These are phyloP conservation scores for Drosophila truncata DNA, from an alignment of 1,140 invertebrate species.

Conservation along the genomic window DNA sequence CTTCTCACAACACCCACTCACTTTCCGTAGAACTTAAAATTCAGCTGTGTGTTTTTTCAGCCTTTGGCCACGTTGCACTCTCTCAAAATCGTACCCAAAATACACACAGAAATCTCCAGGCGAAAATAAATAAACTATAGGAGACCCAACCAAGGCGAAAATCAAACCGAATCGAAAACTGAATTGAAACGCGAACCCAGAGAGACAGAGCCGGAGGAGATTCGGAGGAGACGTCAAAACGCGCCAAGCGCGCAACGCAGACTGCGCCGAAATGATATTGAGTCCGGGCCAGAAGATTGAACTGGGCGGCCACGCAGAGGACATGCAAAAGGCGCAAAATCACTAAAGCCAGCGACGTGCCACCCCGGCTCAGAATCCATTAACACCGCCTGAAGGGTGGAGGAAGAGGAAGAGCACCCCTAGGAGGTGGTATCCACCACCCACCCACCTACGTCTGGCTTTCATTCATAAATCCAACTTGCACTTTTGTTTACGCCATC, in stretches of 20 bases:
- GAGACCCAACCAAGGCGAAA: constrained; percentile 26
- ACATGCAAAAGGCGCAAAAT: constrained; percentile 81
- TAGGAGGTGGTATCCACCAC: background rate
- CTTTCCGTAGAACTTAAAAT: background rate
- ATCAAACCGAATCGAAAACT: constrained; percentile 26
- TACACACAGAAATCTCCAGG: constrained; percentile 16
- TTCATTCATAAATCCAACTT: constrained; percentile 76
- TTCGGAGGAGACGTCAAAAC: constrained; percentile 71
- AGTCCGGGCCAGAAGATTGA: constrained; percentile 72
- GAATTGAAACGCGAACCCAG: constrained; percentile 24
- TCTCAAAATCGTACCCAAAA: constrained; percentile 18
- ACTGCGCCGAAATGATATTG: constrained; percentile 74
- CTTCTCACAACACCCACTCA: background rate
- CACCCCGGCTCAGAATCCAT: constrained; percentile 66
- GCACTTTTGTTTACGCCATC: constrained; percentile 66
- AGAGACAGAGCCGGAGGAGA: constrained; percentile 27
- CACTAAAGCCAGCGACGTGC: constrained; percentile 59
- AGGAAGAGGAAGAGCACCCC: background rate
- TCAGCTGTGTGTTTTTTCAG: constrained; percentile 22
- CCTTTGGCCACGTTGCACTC: constrained; percentile 2
- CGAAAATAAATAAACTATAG: constrained; percentile 26
- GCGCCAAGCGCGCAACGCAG: constrained; percentile 84
- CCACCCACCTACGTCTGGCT: constrained; percentile 3
- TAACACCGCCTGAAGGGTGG: constrained; percentile 45
- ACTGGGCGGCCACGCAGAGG: constrained; percentile 50